A percentile compares a stretch with the other conserved stretches of the same genome.
Conservation (phyloP, 2,113 vertebrate genomes). For the Phyllostomus hastatus region DNA sequence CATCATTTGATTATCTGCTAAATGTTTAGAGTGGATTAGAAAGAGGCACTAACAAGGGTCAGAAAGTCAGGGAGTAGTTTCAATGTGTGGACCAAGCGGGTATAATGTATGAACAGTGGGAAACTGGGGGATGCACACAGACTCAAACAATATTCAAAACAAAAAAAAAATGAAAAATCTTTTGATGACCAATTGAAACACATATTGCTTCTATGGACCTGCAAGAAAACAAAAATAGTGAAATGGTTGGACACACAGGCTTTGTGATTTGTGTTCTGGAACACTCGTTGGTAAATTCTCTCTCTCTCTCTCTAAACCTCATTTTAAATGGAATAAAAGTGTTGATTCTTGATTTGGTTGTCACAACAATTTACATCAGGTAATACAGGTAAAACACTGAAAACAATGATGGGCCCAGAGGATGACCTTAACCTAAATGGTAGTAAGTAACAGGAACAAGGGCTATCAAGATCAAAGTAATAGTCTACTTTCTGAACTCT, state of each 20-base stretch:
- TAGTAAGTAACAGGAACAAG: not conserved
- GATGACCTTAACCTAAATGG: not conserved
- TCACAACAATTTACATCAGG: not conserved
- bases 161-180: not conserved
- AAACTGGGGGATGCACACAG: fast-evolving
- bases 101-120: not conserved
- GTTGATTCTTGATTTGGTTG: not conserved
- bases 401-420: not conserved
- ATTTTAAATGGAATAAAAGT: not conserved
- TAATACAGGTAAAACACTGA: not conserved
- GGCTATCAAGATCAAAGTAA: not conserved
- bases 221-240: not conserved
- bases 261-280: not conserved
- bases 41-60: not conserved
- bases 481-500: not conserved
- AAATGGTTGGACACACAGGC: not conserved
- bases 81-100: not conserved
- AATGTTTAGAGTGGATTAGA: not conserved
- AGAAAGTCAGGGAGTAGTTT: not conserved
- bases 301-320: not conserved
- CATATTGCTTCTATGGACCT: not conserved
- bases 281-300: not conserved
- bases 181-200: not conserved
- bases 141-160: not conserved
- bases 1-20: not conserved